Base-by-base conservation (phyloP, 2,888 invertebrate genomes). In the Hyles lineata region DNA sequence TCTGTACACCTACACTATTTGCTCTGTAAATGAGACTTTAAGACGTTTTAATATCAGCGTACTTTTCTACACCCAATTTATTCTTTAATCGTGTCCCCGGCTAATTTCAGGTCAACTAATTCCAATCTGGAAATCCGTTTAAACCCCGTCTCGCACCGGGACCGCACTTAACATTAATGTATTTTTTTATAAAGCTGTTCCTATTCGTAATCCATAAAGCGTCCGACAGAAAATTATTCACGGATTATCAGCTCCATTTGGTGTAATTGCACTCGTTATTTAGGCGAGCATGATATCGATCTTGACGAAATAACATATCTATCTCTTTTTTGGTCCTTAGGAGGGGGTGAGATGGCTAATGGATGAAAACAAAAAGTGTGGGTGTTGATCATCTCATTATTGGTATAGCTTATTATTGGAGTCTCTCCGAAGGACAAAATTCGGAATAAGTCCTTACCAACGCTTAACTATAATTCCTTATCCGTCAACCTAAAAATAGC, bases 201-300 rank as follows among this genome's bases (percentile, higher is more conserved):
- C 29, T 15, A 43, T 63, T 11, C 32, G 43, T 63, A 63, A 43
- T 43, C 43, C 62, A n/a, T 62, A 15, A 35, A 35, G 43, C 35
- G 21, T 21, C 21, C 21, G 21, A 3, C 61, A 43, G 29, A 19
- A 63, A 63, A 63, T 43, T 15, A 43, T 35, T 35, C 35, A 9
- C 43, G 21, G 21, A 63, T 63, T 63, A 63, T 43, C 43, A 63
- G 63, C 35, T 43, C 43, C n/a, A 63, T 43, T 43, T 21, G 63
- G 43, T 63, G 1, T 43, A 6, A 63, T 15, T 63, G 63, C 43
- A 43, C 19, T n/a, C 32, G 9, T n/a, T 43, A 43, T 21, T 63
- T 35, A 63, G 35, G 62, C 35, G 43, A 21, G 35, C 43, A 43
- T 15, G 21, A 43, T 63, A 43, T 63, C 63, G 63, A 63, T 21